Evolutionary conservation across 2,797 vertebrate genomes (phyloP), one percentile per base, ranked within the genome.

Genomic region (Corythornis leucogaster): DNA sequence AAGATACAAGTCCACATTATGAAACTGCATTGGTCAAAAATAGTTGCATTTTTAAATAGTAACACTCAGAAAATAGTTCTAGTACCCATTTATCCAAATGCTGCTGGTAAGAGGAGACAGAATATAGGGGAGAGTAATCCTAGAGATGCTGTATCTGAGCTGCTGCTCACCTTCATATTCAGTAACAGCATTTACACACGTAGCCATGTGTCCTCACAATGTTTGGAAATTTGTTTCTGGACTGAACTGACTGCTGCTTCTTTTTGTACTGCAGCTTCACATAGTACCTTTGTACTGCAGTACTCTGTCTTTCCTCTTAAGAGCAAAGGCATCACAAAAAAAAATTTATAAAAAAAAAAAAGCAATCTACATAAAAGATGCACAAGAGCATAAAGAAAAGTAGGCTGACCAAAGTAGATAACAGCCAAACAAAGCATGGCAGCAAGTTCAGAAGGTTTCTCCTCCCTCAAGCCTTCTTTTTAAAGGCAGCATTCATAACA

Each of bases 21-120:
- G 64, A 73, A 96, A 87, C 28, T 68, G 83, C 16, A n/a, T 62
- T 38, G 35, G 33, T 94, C 95, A 91, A 93, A 94, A 84, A 87
- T 59, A 92, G 54, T 48, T 74, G 17, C 28, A 43, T 62, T 77
- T 92, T 80, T 92, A 94, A 91, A 95, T 64, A 95, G 79, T 24
- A 77, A 64, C 66, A 71, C 62, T 75, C 69, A 87, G 58, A 95
- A 90, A 95, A 93, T 82, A 92, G 61, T 89, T 81, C 69, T 70
- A 33, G 54, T 70, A 53, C 16, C 59, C 90, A 91, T 86, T 68
- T 84, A 66, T 40, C 67, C 63, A 80, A 89, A 45, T 9, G 54
- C 38, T 69, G 15, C 48, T 63, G 53, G n/a, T 66, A 92, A 40
- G 30, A 91, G 28, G 24, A 68, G 67, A 63, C 15, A 79, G 21